phyloP scores from a whole-genome alignment of 35 echinoderm and acorn worm species.

The Nesometra sesokonis region DNA sequence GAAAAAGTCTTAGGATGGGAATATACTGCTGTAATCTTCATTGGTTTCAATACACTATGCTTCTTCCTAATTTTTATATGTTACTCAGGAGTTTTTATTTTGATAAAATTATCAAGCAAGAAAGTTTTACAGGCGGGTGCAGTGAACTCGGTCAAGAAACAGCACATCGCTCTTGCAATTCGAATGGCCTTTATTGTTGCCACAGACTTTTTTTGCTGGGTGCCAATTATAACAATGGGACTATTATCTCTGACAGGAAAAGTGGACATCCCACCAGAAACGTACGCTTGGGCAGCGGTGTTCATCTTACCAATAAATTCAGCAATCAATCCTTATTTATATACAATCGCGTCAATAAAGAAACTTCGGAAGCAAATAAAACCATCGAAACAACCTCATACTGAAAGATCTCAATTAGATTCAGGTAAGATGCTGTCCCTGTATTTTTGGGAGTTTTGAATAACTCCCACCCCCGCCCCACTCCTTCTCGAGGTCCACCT shows the following conservation, averaged over 20 bases:
- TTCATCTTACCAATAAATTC: constrained; percentile 10
- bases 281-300: neutral
- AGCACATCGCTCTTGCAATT: neutral
- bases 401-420: too few relatives aligned
- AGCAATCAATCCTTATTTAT: neutral
- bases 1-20: constrained; percentile 64
- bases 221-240: neutral
- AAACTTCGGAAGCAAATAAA: neutral
- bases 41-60: constrained; percentile 63
- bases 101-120: constrained; percentile 13
- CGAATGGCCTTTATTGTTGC: neutral
- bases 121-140: too few relatives aligned
- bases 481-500: too few relatives aligned
- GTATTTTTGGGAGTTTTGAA: too few relatives aligned
- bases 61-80: constrained; percentile 82
- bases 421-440: too few relatives aligned
- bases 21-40: constrained; percentile 68
- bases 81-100: constrained; percentile 66
- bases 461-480: too few relatives aligned
- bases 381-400: too few relatives aligned
- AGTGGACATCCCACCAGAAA: neutral
- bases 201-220: neutral
- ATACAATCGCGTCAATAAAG: neutral
- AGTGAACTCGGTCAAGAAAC: neutral
- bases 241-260: neutral